Conservation (phyloP, 2,888 invertebrate species). For the Toxonevra muliebris region DNA sequence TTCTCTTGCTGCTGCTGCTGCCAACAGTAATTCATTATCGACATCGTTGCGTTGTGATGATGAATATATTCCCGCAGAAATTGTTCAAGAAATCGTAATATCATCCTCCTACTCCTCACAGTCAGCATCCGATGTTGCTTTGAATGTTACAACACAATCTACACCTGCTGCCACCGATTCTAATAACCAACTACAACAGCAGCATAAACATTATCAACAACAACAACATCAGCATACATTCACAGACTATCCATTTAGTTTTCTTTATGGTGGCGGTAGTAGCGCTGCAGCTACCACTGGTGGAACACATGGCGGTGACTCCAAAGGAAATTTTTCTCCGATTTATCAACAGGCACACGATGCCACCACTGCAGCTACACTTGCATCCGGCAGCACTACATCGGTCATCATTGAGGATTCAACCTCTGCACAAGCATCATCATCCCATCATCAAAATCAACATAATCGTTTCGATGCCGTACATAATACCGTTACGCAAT, state of each 20-base stretch:
- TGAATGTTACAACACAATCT: constrained; percentile 5
- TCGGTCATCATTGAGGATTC: constrained; percentile 38
- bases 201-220: constrained; percentile 24
- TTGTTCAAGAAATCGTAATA: constrained; percentile 53
- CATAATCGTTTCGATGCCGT: constrained; percentile 30
- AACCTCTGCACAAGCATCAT: constrained; percentile 26
- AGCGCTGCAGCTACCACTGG: too few species aligned
- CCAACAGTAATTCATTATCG: constrained; percentile 32
- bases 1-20: constrained; percentile 17
- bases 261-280: constrained; percentile 44
- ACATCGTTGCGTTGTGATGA: constrained; percentile 40
- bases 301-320: constrained; percentile 21
- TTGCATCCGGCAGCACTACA: constrained; percentile 54
- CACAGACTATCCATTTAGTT: constrained; percentile 53
- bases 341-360: constrained; percentile 45
- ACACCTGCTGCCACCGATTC: constrained; percentile 11
- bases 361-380: constrained; percentile 54
- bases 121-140: constrained; percentile 43
- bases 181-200: constrained; percentile 24
- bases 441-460: constrained; percentile 28
- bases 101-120: constrained; percentile 54
- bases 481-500: constrained; percentile 20
- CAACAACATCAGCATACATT: constrained; percentile 41
- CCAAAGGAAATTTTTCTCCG: constrained; percentile 36
- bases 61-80: constrained; percentile 50